phyloP scores from a whole-genome alignment of 2,888 invertebrate genomes.

The Drosophila bunnanda region DNA sequence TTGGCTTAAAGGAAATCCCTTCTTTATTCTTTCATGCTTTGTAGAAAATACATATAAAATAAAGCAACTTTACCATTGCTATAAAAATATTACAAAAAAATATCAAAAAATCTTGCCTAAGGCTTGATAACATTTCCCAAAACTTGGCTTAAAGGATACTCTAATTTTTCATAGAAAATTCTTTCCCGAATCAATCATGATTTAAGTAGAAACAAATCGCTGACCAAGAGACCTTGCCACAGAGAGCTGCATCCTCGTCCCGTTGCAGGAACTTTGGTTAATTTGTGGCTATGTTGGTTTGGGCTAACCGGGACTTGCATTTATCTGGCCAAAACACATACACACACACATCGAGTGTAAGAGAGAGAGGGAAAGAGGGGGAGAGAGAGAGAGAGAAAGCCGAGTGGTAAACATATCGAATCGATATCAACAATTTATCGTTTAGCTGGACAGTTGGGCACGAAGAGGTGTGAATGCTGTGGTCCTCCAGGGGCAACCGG shows the following conservation, averaged over 20 bases:
- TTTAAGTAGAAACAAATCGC: conserved; percentile 10
- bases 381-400: neutral
- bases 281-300: conserved; percentile 30
- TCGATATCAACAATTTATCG: conserved; percentile 70
- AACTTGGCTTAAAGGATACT: neutral
- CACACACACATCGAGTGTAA: neutral
- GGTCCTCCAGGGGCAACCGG: conserved; percentile 24
- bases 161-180: neutral
- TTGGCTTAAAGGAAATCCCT: no score
- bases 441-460: conserved; percentile 52
- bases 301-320: conserved; percentile 16
- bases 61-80: neutral
- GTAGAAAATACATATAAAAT: no score
- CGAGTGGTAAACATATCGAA: conserved; percentile 38
- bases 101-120: neutral
- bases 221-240: neutral
- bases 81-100: neutral
- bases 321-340: conserved; percentile 21
- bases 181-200: conserved; percentile 1
- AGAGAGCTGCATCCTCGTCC: neutral
- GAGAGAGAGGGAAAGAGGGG: neutral
- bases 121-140: neutral
- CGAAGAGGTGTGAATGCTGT: conserved; percentile 36
- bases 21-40: no score
- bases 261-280: conserved; percentile 21